Base-by-base conservation (phyloP, 2,797 vertebrate species). In the Luscinia luscinia region DNA sequence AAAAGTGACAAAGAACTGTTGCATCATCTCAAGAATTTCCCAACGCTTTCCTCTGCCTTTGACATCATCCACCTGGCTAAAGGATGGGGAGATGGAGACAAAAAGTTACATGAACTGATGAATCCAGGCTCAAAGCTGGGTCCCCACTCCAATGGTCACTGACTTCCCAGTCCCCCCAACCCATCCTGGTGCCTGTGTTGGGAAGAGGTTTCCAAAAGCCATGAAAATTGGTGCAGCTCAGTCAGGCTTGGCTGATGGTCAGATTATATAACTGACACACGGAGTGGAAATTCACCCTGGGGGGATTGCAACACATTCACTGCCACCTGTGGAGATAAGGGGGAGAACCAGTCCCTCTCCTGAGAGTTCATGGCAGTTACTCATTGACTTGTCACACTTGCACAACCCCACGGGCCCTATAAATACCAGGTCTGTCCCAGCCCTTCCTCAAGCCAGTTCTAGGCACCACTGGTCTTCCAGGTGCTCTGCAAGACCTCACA, bases 361-460 rank as follows among this genome's bases (percentile, higher is more conserved):
- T 68, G 54, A 70, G 64, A 67, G 69, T 61, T 92, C 72, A 46
- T 3, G 28, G 61, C 41, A 51, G 94, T 96, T 96, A 96, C 41
- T 95, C 17, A 96, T 96, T 95, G 94, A 94, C 79, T 75, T 30
- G 6, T 85, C 87, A 89, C 87, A 70, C 73, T 93, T 87, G 52
- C 68, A 68, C 58, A 78, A 61, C 58, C 61, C 62, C 41, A 4
- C 0, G 0, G 15, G 49, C 54, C 57, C 93, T 89, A 96, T 96
- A 96, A 96, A 85, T 94, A 49, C 2, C 0, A 1, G 54, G 36
- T 58, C 6, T 78, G 54, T 57, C 72, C 73, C 10, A 66, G 63
- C 38, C 72, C n/a, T 89, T 52, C 82, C 76, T 59, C 90, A 78
- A 21, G n/a, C 57, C 40, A 36, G 5, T 12, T 62, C n/a, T 76